Evolutionary conservation across 2,113 vertebrate genomes (phyloP).

Genomic region (Muntiacus muntjak): DNA sequence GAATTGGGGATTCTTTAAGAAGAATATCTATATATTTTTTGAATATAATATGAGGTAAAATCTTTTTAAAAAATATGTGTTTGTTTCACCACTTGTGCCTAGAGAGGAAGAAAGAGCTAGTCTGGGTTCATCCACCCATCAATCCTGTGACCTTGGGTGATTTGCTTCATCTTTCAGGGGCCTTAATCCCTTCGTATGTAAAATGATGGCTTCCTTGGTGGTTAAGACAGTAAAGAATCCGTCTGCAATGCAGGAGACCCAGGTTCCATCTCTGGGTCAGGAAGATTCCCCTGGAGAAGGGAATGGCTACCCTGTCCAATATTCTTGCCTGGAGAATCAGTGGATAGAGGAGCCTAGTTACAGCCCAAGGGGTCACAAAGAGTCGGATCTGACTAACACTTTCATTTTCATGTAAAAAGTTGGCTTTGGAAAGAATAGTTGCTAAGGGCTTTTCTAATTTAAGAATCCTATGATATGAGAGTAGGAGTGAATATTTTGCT

Average conservation of each 20-base stretch:
- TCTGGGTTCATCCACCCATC: not conserved
- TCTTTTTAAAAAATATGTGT: not conserved
- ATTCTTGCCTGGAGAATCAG: not conserved
- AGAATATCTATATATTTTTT: not conserved
- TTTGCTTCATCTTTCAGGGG: not conserved
- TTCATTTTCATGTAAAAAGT: not conserved
- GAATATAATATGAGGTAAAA: not conserved
- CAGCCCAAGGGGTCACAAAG: not conserved
- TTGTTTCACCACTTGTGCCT: not conserved
- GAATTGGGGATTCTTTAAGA: not conserved
- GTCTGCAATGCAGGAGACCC: not conserved
- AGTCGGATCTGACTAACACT: not conserved
- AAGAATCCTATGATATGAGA: constrained; percentile 19
- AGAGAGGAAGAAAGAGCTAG: not conserved
- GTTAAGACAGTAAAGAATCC: not conserved
- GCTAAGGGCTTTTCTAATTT: not conserved
- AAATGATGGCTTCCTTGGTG: not conserved
- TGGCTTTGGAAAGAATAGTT: not conserved
- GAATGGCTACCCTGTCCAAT: not conserved
- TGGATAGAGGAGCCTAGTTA: not conserved
- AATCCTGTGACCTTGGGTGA: not conserved
- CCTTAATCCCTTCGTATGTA: not conserved
- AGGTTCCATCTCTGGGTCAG: not conserved
- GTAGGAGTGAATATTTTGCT: not conserved
- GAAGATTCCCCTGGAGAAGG: not conserved